Evolutionary conservation across 1,140 invertebrate species (phyloP).

Genomic region (Conopomorpha cramerella): DNA sequence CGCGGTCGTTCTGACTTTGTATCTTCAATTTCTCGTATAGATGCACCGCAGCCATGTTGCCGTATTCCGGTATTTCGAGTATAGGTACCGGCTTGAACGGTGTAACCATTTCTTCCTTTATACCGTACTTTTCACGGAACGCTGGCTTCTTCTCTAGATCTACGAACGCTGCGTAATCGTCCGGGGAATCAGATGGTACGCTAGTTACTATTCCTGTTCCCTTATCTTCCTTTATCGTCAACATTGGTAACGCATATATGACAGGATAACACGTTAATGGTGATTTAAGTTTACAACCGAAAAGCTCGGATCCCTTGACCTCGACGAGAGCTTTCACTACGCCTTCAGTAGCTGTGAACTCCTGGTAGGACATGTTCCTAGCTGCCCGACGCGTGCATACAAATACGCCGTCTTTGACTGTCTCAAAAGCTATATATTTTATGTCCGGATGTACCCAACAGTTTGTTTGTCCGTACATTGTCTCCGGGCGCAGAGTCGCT

Average conservation of each 20-base stretch:
- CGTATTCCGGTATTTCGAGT: slow-evolving; percentile 89
- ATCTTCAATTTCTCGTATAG: slow-evolving; percentile 92
- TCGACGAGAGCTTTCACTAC: slow-evolving; percentile 73
- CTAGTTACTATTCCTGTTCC: slow-evolving; percentile 97
- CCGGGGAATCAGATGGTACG: slow-evolving; percentile 98
- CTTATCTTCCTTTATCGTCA: slow-evolving; percentile 98
- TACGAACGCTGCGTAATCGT: slow-evolving; percentile 94
- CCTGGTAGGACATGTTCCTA: slow-evolving; percentile 96
- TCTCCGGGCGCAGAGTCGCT: slow-evolving; percentile 97
- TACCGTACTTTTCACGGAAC: slow-evolving; percentile 91
- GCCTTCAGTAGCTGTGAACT: slow-evolving; percentile 82
- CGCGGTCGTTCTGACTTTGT: slow-evolving; percentile 95
- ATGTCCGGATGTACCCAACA: slow-evolving; percentile 98
- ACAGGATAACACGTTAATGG: slow-evolving; percentile 81
- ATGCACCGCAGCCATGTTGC: slow-evolving; percentile 82
- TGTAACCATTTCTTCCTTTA: slow-evolving; percentile 89
- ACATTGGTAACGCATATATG: slow-evolving; percentile 96
- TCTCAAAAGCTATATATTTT: slow-evolving; percentile 85
- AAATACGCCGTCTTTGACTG: slow-evolving; percentile 78
- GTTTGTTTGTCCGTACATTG: slow-evolving; percentile 99
- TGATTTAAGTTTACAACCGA: slow-evolving; percentile 82
- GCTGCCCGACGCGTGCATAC: slow-evolving; percentile 88
- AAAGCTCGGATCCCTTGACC: slow-evolving; percentile 74
- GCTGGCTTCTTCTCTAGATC: slow-evolving; percentile 96
- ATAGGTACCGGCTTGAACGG: slow-evolving; percentile 80